phyloP scores from a whole-genome alignment of 1,140 invertebrate species.

The Anastatus disparis region DNA sequence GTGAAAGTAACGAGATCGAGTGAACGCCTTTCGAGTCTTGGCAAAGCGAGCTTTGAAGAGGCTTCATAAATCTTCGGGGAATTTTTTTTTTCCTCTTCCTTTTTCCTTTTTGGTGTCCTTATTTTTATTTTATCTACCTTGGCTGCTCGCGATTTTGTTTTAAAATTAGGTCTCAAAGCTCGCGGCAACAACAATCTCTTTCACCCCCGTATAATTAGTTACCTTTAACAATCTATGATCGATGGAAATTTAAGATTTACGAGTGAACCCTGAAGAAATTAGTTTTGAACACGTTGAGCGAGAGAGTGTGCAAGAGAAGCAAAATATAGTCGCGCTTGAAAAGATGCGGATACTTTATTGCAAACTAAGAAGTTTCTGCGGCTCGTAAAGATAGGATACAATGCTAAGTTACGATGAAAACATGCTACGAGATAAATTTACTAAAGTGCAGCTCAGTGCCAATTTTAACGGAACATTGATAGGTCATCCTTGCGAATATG shows the following conservation, averaged over 20 bases:
- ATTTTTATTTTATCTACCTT: no score
- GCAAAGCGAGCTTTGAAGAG: slow-evolving; percentile 36
- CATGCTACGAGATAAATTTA: no score
- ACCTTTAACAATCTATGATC: slow-evolving; percentile 26
- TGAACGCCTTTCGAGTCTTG: slow-evolving; percentile 9
- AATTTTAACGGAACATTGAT: no score
- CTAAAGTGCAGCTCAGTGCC: no score
- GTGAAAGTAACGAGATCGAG: slow-evolving; percentile 23
- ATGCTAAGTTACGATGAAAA: no score
- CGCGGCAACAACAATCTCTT: not conserved
- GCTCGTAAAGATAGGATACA: no score
- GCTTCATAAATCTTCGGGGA: slow-evolving; percentile 35
- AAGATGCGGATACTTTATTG: slow-evolving; percentile 15
- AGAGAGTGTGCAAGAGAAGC: no score
- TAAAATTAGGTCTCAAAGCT: slow-evolving; percentile 3
- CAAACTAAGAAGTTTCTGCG: not conserved
- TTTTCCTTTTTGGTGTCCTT: no score
- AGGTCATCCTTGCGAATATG: no score
- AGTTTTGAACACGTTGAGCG: no score
- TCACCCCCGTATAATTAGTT: slow-evolving; percentile 19
- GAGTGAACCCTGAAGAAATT: not conserved
- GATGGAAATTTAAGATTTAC: slow-evolving; percentile 38
- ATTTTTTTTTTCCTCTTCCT: slow-evolving; percentile 22
- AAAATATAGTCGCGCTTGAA: not conserved
- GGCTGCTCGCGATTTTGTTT: slow-evolving; percentile 2